Base-by-base conservation (phyloP, 2,888 invertebrate species). In the Drosophila pseudotalamancana region DNA sequence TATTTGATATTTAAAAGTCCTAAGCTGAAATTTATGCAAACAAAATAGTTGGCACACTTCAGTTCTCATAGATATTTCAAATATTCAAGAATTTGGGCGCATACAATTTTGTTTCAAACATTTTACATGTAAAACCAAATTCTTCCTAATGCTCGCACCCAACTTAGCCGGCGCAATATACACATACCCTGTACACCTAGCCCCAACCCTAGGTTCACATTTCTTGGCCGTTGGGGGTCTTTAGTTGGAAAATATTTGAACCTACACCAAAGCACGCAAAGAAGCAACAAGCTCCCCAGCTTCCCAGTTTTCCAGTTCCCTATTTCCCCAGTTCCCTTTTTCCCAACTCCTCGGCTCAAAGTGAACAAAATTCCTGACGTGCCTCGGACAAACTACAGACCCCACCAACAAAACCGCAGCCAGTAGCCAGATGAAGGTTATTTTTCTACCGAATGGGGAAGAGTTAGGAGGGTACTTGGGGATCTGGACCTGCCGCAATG, bases 181-280 rank as follows among this genome's bases (percentile, higher is more conserved):
- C 32, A 14, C 4, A 12, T 1, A 0, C 25, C 11, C 29, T n/a
- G n/a, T n/a, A n/a, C n/a, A 18, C 19, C 14, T 6, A 23, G 12
- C 11, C 8, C 42, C 19, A 6, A 16, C 32, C 37, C 8, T 12
- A 1, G 29, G 14, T 34, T 37, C 48, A 55, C 50, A 46, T 73
- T 53, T 56, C 62, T 55, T 54, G 61, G 48, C 4, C 31, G 5
- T 34, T 16, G 12, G 34, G n/a, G 37, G 25, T 50, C 8, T 11
- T 46, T 43, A 73, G 61, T 73, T 63, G 54, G 55, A 62, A 59
- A 79, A 84, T 84, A 81, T 75, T 84, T 81, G 34, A 53, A 46
- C 34, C 56, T 45, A 70, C 59, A 59, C 66, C 63, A 81, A 81
- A 73, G 73, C 70, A 78, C 42, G 59, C 77, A 35, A 51, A 55